Base-by-base conservation (phyloP, 2,113 vertebrate species). In the Ceuthmochares aereus region DNA sequence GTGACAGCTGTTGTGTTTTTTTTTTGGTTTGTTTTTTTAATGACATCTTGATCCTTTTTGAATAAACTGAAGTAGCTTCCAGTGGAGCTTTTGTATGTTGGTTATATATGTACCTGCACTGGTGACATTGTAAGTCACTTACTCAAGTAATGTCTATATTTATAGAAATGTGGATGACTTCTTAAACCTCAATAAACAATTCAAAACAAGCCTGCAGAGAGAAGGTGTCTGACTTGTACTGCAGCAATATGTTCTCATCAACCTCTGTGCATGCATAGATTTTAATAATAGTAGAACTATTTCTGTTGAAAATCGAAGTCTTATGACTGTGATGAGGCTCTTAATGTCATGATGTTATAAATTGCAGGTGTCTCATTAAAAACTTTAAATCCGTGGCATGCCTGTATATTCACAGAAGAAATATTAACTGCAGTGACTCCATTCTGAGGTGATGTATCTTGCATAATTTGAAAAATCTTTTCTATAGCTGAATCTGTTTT, bases 121-220 rank as follows among this genome's bases (percentile, higher is more conserved):
- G 96, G 98, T 97, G 97, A 97, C 97, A 97, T 96, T 96, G 95
- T 90, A 94, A 97, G 97, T 98, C 97, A 97, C 97, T 97, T 97
- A 85, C 95, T 97, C 93, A 95, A 97, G 97, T 96, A 97, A 97
- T 98, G 97, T 98, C 97, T 98, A 98, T 98, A 98, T 98, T 98
- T 98, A 97, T 98, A 98, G 96, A 97, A 97, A 97, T 97, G 96
- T 98, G 96, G 96, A 97, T 96, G 96, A 97, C 93, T 97, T 97
- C 96, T 97, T 97, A 94, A 95, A 96, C 96, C 92, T 97, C 96
- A 98, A 98, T 98, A 98, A 98, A 98, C 90, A 94, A 93, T 91
- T 97, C 81, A 93, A 97, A 97, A 97, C 84, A 96, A 98, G 89
- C 77, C 85, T 93, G 84, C 84, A 92, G 94, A 96, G 80, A 96